phyloP scores from a whole-genome alignment of 2,113 vertebrate species.

The Maccullochella peelii region DNA sequence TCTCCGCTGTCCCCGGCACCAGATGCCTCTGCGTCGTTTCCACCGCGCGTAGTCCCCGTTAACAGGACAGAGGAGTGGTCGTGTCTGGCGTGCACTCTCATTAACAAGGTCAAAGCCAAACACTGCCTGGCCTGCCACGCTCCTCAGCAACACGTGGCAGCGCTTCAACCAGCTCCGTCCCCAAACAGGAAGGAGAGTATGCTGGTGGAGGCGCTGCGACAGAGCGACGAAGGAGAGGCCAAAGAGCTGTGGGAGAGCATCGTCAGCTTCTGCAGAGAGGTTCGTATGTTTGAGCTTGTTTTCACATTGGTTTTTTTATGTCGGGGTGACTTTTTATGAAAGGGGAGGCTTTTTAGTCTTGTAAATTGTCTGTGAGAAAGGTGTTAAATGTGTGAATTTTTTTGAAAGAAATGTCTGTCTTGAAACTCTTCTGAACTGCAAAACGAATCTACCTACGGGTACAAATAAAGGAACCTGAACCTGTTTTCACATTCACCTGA shows the following conservation, averaged over 20 bases:
- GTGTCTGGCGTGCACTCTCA: conserved; percentile 89
- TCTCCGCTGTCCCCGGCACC: conserved; percentile 55
- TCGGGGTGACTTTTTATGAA: no score
- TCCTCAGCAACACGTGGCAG: conserved; percentile 80
- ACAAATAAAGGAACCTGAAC: no score
- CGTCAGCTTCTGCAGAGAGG: conserved; percentile 90
- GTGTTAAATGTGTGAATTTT: no score
- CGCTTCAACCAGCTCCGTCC: conserved; percentile 65
- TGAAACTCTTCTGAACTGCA: no score
- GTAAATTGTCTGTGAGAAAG: no score
- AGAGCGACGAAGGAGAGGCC: conserved; percentile 90
- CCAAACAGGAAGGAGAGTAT: conserved; percentile 87
- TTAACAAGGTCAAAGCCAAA: conserved; percentile 82
- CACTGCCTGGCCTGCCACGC: conserved; percentile 90
- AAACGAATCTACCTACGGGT: no score
- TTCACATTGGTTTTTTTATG: no score
- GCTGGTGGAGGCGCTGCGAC: conserved; percentile 88
- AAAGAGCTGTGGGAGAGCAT: conserved; percentile 92
- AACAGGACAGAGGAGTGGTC: conserved; percentile 80
- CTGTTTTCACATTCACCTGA: no score
- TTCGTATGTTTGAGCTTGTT: conserved; percentile 60
- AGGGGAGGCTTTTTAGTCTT: no score
- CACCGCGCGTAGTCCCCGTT: rapidly evolving
- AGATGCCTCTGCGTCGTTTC: background rate
- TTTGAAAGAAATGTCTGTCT: no score